phyloP scores from a whole-genome alignment of 2,797 vertebrate genomes.

The Syndactyla subalaris region DNA sequence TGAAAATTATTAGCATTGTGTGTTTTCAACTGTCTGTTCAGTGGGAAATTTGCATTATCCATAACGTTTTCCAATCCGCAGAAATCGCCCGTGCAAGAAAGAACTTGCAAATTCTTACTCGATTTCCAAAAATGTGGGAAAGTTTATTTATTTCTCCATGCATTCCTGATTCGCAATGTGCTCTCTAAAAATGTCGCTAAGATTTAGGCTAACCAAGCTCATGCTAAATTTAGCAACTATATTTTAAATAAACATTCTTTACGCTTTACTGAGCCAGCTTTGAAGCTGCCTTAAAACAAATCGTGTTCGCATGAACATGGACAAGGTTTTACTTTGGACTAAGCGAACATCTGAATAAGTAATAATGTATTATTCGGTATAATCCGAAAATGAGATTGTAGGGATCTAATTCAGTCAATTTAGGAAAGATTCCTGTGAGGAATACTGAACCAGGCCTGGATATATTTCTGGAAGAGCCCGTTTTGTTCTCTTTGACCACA shows the following conservation, averaged over 20 bases:
- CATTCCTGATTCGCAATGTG: slow-evolving; percentile 92
- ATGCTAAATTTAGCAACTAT: slow-evolving; percentile 85
- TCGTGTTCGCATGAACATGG: slow-evolving; percentile 5
- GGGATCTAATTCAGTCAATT: neutral
- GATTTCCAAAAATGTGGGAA: slow-evolving; percentile 89
- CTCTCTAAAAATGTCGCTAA: slow-evolving; percentile 79
- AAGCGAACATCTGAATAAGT: slow-evolving; percentile 35
- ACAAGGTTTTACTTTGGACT: slow-evolving; percentile 27
- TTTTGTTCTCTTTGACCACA: neutral
- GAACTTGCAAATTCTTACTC: slow-evolving; percentile 80
- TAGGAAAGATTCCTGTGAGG: neutral
- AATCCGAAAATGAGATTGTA: slow-evolving; percentile 40
- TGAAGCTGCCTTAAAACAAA: slow-evolving; percentile 49
- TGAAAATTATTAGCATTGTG: neutral
- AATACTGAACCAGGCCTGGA: neutral
- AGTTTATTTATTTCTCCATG: slow-evolving; percentile 95
- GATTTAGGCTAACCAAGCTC: slow-evolving; percentile 77
- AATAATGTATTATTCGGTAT: neutral
- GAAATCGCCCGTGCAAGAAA: slow-evolving; percentile 81
- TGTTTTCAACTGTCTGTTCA: neutral
- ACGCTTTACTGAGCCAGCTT: slow-evolving; percentile 69
- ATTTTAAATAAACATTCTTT: slow-evolving; percentile 80
- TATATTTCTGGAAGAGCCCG: neutral
- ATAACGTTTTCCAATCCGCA: slow-evolving; percentile 20
- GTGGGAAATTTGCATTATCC: neutral